A percentile compares a stretch with the other conserved stretches of the same genome.
Conservation (phyloP, 2,113 vertebrate genomes). For the Silurus asotus region DNA sequence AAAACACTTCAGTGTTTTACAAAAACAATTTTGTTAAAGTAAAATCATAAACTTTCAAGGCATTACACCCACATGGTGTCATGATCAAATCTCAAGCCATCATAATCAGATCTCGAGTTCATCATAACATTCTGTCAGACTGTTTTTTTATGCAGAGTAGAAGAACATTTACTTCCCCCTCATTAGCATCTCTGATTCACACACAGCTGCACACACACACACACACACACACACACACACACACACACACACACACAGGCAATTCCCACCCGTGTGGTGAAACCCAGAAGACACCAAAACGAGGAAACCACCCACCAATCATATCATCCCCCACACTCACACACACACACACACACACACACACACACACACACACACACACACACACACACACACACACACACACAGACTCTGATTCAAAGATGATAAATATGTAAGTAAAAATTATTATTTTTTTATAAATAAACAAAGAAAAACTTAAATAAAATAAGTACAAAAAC, state of each 20-base stretch:
- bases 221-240: neutral
- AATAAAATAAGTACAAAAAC: slow-evolving; percentile 1
- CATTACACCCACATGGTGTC: neutral
- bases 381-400: neutral
- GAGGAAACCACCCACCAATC: slow-evolving; percentile 21
- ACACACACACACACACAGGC: neutral
- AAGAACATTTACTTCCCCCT: neutral
- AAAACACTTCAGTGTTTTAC: neutral
- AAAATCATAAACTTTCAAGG: neutral
- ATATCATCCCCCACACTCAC: neutral
- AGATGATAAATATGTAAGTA: neutral
- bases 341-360: neutral
- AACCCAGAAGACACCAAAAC: too few species aligned
- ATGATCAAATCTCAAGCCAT: neutral
- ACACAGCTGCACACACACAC: too few species aligned
- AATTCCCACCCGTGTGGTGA: slow-evolving; percentile 24
- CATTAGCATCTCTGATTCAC: neutral
- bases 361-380: neutral
- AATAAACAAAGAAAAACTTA: slow-evolving; percentile 16
- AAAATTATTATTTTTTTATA: too few species aligned
- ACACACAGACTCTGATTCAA: neutral
- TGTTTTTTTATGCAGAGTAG: neutral
- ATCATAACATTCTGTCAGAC: neutral
- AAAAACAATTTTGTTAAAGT: neutral
- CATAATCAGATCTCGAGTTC: neutral